These are phyloP conservation scores for Stegostoma tigrinum DNA, from an alignment of 2,113 vertebrate genomes.

Conservation along the genomic window DNA sequence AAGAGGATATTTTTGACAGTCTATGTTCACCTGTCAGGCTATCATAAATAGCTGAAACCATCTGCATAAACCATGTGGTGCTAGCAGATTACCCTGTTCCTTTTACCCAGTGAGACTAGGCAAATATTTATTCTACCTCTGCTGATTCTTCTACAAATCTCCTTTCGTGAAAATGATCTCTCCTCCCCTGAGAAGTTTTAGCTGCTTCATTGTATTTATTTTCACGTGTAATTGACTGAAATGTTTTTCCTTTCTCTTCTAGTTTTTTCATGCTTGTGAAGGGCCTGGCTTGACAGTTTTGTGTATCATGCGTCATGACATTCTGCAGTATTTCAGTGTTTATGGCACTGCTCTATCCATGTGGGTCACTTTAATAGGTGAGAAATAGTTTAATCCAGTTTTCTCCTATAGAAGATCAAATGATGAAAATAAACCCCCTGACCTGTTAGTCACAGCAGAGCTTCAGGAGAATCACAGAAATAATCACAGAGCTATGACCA, in stretches of 20 bases:
- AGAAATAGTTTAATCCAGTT: slow-evolving; percentile 42
- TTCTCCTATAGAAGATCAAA: neutral
- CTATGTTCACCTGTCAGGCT: neutral
- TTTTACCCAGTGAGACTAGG: neutral
- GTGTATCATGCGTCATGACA: slow-evolving; percentile 82
- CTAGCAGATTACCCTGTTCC: neutral
- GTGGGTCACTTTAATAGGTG: slow-evolving; percentile 91
- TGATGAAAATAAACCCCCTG: neutral
- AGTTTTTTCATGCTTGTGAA: slow-evolving; percentile 76
- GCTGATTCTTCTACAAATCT: neutral
- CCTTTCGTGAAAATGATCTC: neutral
- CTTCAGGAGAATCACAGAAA: neutral
- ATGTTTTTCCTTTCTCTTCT: neutral
- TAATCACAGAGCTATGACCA: neutral
- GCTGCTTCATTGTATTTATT: neutral
- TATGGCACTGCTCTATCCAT: slow-evolving; percentile 87
- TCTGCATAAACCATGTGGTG: too few relatives aligned
- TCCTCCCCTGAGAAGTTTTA: neutral
- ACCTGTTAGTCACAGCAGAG: neutral
- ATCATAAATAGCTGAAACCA: neutral
- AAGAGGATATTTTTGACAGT: slow-evolving; percentile 49
- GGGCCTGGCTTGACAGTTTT: slow-evolving; percentile 77
- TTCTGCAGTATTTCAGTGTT: slow-evolving; percentile 88
- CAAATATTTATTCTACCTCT: neutral
- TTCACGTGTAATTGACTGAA: neutral